Evolutionary conservation across 1,140 invertebrate species (phyloP).

Genomic region (Mercenaria mercenaria): DNA sequence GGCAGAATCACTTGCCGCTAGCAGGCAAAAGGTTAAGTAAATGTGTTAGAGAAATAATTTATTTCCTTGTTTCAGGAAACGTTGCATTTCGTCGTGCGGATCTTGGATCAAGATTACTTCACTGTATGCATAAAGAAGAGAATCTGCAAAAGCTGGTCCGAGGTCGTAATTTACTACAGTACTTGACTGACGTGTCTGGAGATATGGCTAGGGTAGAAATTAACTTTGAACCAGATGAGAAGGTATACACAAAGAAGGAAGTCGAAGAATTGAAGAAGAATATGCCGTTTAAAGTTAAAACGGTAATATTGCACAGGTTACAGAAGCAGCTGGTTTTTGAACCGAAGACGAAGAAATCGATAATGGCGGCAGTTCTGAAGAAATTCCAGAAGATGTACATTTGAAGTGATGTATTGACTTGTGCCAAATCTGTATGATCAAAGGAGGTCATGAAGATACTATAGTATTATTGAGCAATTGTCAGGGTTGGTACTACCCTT

Average conservation of each 20-base stretch:
- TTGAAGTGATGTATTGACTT: too few relatives aligned
- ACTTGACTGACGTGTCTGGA: background rate
- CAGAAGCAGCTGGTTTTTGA: background rate
- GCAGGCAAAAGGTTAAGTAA: too few relatives aligned
- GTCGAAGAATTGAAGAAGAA: background rate
- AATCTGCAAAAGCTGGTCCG: background rate
- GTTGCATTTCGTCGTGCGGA: background rate
- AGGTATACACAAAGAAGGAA: background rate
- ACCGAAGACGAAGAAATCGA: background rate
- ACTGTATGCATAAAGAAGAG: slow-evolving; percentile 5
- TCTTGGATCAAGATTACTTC: background rate
- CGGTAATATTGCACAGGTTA: background rate
- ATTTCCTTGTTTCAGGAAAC: background rate
- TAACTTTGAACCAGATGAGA: background rate
- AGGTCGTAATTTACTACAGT: background rate
- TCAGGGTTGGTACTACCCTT: too few relatives aligned
- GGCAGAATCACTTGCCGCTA: too few relatives aligned
- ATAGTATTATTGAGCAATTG: too few relatives aligned
- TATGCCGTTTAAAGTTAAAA: background rate
- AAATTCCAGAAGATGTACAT: background rate
- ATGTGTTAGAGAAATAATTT: too few relatives aligned
- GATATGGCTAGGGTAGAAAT: background rate
- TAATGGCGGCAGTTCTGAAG: background rate
- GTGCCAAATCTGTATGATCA: too few relatives aligned
- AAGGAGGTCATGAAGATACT: too few relatives aligned